Evolutionary conservation across 2,797 vertebrate species (phyloP).

Genomic region (Sebastiscus albofasciatus): DNA sequence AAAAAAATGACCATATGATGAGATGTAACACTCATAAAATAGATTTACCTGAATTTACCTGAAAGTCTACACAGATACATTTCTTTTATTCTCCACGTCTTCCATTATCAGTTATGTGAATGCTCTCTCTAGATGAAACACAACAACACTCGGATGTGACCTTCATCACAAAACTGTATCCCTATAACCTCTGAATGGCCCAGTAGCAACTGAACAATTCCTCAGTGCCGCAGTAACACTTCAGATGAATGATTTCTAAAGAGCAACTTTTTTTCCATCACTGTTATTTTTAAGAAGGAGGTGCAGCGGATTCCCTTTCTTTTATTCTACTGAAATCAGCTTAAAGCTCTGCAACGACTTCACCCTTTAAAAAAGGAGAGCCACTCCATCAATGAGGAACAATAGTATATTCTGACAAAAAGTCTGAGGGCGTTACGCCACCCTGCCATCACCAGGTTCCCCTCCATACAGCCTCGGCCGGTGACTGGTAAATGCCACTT

Average conservation of each 20-base stretch:
- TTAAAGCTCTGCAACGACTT: slow-evolving; percentile 66
- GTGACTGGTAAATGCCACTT: slow-evolving; percentile 83
- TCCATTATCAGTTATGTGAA: background rate
- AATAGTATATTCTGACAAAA: slow-evolving; percentile 81
- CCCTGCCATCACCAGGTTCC: slow-evolving; percentile 64
- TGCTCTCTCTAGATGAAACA: background rate
- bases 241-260: slow-evolving; percentile 28
- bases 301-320: slow-evolving; percentile 24
- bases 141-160: slow-evolving; percentile 2
- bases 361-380: slow-evolving; percentile 52
- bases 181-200: background rate
- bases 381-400: slow-evolving; percentile 78
- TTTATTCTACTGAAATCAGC: slow-evolving; percentile 55
- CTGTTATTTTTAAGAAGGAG: slow-evolving; percentile 35
- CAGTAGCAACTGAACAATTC: slow-evolving; percentile 5
- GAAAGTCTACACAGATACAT: background rate
- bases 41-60: background rate
- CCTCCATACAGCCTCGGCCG: slow-evolving; percentile 63
- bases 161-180: background rate
- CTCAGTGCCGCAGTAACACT: background rate
- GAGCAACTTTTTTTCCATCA: slow-evolving; percentile 2
- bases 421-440: slow-evolving; percentile 71
- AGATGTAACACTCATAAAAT: background rate
- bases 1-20: background rate
- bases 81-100: background rate